Conservation (phyloP, 2,797 vertebrate species). For the Vipera ursinii region DNA sequence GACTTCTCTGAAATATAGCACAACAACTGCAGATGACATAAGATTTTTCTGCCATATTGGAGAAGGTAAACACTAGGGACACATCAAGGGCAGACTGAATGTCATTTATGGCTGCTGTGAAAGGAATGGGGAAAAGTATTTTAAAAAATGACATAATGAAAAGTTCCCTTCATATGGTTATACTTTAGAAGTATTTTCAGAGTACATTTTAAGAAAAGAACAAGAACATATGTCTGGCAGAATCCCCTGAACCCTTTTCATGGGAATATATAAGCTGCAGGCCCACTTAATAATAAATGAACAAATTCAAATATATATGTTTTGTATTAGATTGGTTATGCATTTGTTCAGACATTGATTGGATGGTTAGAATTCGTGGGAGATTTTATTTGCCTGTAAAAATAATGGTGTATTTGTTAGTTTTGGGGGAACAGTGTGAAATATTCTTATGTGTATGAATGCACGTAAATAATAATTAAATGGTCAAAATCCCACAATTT, state of each 20-base stretch:
- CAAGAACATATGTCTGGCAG: background rate
- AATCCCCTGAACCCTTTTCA: background rate
- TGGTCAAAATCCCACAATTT: background rate
- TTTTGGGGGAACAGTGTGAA: background rate
- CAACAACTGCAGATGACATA: constrained; percentile 28
- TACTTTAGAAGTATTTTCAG: constrained; percentile 34
- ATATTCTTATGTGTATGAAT: background rate
- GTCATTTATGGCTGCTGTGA: constrained; percentile 37
- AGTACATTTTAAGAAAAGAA: constrained; percentile 6
- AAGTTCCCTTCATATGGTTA: constrained; percentile 29
- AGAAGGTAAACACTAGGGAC: constrained; percentile 9
- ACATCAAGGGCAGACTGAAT: constrained; percentile 13
- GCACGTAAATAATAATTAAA: background rate
- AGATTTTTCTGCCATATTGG: constrained; percentile 13
- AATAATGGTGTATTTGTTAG: background rate
- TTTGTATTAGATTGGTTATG: background rate
- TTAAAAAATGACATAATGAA: constrained; percentile 30
- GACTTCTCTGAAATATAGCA: constrained; percentile 7
- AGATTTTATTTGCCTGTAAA: background rate
- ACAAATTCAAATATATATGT: background rate
- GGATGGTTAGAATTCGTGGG: background rate
- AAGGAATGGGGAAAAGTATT: constrained; percentile 33
- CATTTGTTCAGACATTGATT: background rate
- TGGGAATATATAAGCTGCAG: background rate
- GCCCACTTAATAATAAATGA: background rate